Evolutionary conservation across 2,113 vertebrate species (phyloP).

Genomic region (Thalassarche chlororhynchos): DNA sequence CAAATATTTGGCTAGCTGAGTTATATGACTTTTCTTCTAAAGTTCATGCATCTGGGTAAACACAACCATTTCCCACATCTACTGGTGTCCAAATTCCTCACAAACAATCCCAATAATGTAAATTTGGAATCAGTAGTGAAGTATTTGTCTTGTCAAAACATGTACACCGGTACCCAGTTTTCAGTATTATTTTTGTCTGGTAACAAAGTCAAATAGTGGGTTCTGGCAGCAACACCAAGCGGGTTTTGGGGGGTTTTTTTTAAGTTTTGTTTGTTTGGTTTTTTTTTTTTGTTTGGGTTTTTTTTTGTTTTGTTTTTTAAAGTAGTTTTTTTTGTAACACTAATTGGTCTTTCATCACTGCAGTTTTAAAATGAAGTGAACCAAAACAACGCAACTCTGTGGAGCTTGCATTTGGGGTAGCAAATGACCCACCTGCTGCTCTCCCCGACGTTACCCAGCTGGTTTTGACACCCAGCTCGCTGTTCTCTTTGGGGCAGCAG

Average conservation of each 20-base stretch:
- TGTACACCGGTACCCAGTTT: background rate
- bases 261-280: background rate
- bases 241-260: too few species aligned
- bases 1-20: background rate
- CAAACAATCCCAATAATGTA: background rate
- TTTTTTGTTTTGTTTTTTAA: too few species aligned
- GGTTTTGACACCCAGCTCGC: background rate
- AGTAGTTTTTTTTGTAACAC: too few species aligned
- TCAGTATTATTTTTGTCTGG: background rate
- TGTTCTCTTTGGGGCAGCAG: background rate
- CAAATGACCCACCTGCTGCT: background rate
- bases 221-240: background rate
- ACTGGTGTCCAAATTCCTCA: background rate
- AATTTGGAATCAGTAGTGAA: background rate
- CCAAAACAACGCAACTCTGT: background rate
- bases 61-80: background rate
- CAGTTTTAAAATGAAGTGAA: background rate
- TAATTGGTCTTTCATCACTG: background rate
- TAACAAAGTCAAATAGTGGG: background rate
- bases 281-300: background rate
- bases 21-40: background rate
- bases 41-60: constrained; percentile 19
- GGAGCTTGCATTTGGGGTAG: background rate
- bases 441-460: background rate
- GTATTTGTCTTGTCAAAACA: background rate